Evolutionary conservation across 2,113 vertebrate species (phyloP).

Genomic region (Leptobrachium ailaonicum): DNA sequence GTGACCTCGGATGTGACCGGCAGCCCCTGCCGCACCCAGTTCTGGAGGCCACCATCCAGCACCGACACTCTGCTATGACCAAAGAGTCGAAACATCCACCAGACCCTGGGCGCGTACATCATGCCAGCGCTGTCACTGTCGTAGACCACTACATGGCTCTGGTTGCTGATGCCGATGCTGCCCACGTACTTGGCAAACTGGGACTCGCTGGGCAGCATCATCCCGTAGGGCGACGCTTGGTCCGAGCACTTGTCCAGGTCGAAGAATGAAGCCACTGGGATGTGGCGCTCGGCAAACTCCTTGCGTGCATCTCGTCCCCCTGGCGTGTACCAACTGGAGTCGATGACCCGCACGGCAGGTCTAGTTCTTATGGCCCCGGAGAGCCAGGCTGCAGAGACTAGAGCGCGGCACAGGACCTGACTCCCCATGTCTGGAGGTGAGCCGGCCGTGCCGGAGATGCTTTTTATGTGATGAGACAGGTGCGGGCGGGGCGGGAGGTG

Average conservation of each 20-base stretch:
- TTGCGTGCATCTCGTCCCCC: conserved; percentile 70
- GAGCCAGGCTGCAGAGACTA: conserved; percentile 84
- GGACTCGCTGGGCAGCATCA: conserved; percentile 81
- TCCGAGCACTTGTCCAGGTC: conserved; percentile 87
- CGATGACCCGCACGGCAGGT: conserved; percentile 74
- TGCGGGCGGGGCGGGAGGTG: background rate
- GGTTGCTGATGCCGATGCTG: conserved; percentile 77
- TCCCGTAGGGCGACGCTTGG: conserved; percentile 70
- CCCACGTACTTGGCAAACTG: conserved; percentile 80
- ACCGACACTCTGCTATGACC: conserved; percentile 85
- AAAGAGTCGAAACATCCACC: conserved; percentile 96
- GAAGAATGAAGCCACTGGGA: conserved; percentile 84
- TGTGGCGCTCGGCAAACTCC: conserved; percentile 81
- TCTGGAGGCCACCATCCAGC: conserved; percentile 85
- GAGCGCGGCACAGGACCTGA: conserved; percentile 63
- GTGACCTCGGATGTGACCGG: conserved; percentile 70
- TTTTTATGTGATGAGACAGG: background rate
- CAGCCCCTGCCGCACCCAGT: conserved; percentile 79
- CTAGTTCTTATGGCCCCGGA: conserved; percentile 70
- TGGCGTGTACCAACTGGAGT: conserved; percentile 84
- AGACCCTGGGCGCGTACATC: conserved; percentile 83
- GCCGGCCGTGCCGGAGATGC: background rate
- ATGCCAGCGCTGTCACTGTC: conserved; percentile 82
- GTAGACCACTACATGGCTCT: conserved; percentile 90
- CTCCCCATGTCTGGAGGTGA: conserved; percentile 57